Conservation (phyloP, 2,888 invertebrate genomes). For the Melieria picta region DNA sequence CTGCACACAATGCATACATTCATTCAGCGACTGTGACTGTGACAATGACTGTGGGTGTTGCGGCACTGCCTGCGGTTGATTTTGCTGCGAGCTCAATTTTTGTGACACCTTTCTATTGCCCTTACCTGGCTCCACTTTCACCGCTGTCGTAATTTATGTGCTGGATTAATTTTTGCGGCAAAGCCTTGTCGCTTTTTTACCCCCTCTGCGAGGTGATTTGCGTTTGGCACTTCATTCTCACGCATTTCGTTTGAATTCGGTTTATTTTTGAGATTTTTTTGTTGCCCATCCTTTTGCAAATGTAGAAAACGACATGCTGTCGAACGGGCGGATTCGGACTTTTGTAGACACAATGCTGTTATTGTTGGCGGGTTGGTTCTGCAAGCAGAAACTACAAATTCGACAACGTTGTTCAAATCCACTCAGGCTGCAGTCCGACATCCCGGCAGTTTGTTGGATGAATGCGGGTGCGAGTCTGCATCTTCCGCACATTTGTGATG, state of each 20-base stretch:
- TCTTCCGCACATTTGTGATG: too few relatives aligned
- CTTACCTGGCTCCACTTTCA: background rate
- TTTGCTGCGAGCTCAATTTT: too few relatives aligned
- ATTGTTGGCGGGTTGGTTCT: too few relatives aligned
- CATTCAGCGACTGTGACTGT: background rate
- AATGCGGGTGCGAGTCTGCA: too few relatives aligned
- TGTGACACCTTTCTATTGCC: too few relatives aligned
- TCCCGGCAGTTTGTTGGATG: too few relatives aligned
- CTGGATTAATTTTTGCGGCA: background rate
- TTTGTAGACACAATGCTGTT: background rate
- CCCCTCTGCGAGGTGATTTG: background rate
- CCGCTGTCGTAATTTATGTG: background rate
- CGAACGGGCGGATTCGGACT: background rate
- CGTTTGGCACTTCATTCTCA: background rate
- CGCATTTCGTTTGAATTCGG: background rate
- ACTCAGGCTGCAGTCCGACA: too few relatives aligned
- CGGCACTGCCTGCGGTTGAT: slow-evolving; percentile 6
- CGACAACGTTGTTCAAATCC: too few relatives aligned
- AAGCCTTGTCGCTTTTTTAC: background rate
- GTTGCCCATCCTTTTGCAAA: background rate
- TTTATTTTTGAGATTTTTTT: background rate
- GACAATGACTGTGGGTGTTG: background rate
- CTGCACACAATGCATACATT: background rate
- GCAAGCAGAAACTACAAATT: too few relatives aligned
- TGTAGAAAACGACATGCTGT: background rate